Evolutionary conservation across 37 sponge, comb jelly and placozoan genomes (phyloP).

Genomic region (Cladorhizidae sp.): DNA sequence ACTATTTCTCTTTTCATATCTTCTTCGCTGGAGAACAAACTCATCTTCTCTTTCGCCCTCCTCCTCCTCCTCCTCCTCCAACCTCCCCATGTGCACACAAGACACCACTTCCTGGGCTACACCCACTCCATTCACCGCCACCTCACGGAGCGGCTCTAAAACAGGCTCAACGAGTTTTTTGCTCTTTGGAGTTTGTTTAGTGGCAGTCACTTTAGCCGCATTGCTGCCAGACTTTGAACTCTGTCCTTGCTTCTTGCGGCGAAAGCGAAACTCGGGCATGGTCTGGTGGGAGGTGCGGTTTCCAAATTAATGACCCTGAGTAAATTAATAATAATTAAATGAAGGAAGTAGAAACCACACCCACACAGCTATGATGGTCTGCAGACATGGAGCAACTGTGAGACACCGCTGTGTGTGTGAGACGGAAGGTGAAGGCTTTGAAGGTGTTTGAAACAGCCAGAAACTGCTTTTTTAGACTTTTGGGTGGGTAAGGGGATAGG

Average conservation of each 20-base stretch:
- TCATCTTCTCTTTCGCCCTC: neutral
- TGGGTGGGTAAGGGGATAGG: too few relatives aligned
- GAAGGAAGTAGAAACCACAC: too few relatives aligned
- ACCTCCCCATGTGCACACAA: neutral
- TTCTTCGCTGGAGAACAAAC: neutral
- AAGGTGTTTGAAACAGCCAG: too few relatives aligned
- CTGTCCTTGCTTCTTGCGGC: constrained; percentile 40
- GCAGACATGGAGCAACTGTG: too few relatives aligned
- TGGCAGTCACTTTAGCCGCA: constrained; percentile 6
- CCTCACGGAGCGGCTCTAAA: neutral
- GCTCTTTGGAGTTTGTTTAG: constrained; percentile 9
- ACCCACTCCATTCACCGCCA: neutral
- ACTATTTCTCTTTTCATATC: neutral
- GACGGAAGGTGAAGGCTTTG: too few relatives aligned
- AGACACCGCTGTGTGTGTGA: too few relatives aligned
- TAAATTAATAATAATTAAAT: too few relatives aligned
- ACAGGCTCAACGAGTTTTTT: neutral
- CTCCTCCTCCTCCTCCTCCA: constrained; percentile 7
- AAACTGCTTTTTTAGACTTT: too few relatives aligned
- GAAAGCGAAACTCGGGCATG: constrained; percentile 63
- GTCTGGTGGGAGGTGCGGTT: neutral
- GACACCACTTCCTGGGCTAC: neutral
- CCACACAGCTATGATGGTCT: too few relatives aligned
- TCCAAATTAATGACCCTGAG: too few relatives aligned
- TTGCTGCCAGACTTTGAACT: constrained; percentile 64